Evolutionary conservation across 2,888 invertebrate species (phyloP).

Genomic region (Folsomia manolachei): DNA sequence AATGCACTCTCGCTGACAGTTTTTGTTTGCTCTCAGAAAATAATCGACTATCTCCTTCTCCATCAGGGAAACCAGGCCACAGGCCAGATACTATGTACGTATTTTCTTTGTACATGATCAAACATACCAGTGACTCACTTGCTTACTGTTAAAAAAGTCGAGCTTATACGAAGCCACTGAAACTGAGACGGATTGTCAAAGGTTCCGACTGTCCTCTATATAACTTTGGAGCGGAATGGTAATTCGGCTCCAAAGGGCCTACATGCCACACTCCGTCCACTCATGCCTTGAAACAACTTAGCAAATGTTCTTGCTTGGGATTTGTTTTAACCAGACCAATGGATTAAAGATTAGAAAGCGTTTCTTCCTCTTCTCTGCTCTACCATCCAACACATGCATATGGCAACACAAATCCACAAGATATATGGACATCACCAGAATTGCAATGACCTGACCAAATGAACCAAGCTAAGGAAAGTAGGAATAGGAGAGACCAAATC

Average conservation of each 20-base stretch:
- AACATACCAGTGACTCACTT: no score
- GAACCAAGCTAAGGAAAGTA: no score
- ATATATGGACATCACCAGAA: neutral
- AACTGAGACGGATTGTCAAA: slow-evolving; percentile 20
- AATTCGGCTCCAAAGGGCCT: neutral
- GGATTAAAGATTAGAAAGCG: neutral
- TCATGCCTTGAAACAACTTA: no score
- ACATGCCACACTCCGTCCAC: neutral
- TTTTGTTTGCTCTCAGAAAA: neutral
- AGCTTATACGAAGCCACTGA: neutral
- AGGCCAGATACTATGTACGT: no score
- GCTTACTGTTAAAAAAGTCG: neutral
- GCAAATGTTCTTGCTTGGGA: no score
- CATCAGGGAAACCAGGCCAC: no score
- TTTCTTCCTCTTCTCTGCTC: no score
- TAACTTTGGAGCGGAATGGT: no score
- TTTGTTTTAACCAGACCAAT: neutral
- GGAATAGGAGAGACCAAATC: no score
- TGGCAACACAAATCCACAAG: neutral
- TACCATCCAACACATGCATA: neutral
- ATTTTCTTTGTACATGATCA: no score
- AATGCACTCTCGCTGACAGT: neutral
- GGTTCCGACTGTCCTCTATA: slow-evolving; percentile 12
- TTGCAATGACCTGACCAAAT: neutral
- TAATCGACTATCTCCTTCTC: neutral